phyloP scores from a whole-genome alignment of 2,888 invertebrate genomes.

The Pantelozetes paolii region DNA sequence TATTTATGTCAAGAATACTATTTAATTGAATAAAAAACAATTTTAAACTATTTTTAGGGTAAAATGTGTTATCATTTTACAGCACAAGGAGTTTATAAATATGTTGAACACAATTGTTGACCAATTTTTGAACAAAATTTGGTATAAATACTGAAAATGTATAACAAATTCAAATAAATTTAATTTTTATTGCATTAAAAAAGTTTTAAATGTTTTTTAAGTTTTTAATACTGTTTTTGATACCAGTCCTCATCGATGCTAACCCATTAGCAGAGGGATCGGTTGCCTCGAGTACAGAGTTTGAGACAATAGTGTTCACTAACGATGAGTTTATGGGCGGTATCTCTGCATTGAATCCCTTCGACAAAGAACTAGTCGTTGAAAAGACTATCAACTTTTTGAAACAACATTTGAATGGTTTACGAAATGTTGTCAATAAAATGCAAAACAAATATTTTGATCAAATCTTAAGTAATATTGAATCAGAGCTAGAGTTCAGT shows the following conservation, averaged over 20 bases:
- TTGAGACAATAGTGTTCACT: background rate
- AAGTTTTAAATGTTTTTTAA: background rate
- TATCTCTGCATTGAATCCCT: background rate
- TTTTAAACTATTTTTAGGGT: too few relatives aligned
- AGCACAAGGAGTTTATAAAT: too few relatives aligned
- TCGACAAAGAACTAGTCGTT: background rate
- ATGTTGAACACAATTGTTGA: too few relatives aligned
- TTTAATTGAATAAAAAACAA: too few relatives aligned
- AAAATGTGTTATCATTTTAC: too few relatives aligned
- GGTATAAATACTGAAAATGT: too few relatives aligned
- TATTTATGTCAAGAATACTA: too few relatives aligned
- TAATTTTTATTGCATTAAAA: too few relatives aligned
- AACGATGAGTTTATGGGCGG: constrained; percentile 10
- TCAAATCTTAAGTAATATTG: background rate
- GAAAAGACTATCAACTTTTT: constrained; percentile 3
- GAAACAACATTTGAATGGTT: background rate
- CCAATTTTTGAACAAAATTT: too few relatives aligned
- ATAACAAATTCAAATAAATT: too few relatives aligned
- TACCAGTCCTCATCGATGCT: background rate
- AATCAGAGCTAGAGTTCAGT: background rate
- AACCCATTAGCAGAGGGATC: background rate
- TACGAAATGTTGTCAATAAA: background rate
- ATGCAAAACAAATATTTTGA: background rate
- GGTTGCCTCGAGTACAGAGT: background rate
- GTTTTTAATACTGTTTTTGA: background rate